These are phyloP conservation scores for Cremastobaeus sp. DNA, from an alignment of 2,888 invertebrate species.

Conservation along the genomic window DNA sequence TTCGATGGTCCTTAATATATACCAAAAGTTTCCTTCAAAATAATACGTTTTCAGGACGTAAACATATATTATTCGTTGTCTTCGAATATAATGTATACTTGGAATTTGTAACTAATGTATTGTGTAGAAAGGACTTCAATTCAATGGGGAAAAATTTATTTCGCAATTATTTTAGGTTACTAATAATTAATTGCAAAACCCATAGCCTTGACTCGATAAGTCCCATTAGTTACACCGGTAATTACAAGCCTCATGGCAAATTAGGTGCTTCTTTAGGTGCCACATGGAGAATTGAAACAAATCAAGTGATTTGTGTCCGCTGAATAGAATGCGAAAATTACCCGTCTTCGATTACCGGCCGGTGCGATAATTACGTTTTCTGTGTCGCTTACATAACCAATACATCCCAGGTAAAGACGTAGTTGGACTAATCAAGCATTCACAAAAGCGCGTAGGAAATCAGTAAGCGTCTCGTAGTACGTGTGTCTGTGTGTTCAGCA, in stretches of 20 bases:
- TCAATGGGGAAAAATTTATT: no score
- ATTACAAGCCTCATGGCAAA: constrained; percentile 33
- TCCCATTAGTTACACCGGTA: constrained; percentile 24
- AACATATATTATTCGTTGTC: no score
- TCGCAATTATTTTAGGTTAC: no score
- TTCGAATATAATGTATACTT: no score
- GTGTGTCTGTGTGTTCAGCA: constrained; percentile 17
- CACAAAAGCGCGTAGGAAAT: constrained; percentile 14
- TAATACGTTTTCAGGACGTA: no score
- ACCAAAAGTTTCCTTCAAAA: no score
- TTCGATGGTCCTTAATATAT: no score
- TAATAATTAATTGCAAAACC: no score
- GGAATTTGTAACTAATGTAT: no score
- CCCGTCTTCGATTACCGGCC: neutral
- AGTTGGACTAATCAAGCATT: constrained; percentile 35
- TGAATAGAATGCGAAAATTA: constrained; percentile 30
- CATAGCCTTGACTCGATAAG: constrained; percentile 39
- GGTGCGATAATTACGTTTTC: constrained; percentile 49
- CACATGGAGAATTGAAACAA: neutral
- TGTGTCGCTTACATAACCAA: constrained; percentile 43
- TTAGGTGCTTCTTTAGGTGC: constrained; percentile 13
- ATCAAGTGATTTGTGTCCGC: constrained; percentile 10
- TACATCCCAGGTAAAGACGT: constrained; percentile 20
- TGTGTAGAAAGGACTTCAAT: no score
- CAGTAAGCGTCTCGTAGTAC: constrained; percentile 5